phyloP scores from a whole-genome alignment of 2,888 invertebrate genomes.

The Acrobeloides nanus region DNA sequence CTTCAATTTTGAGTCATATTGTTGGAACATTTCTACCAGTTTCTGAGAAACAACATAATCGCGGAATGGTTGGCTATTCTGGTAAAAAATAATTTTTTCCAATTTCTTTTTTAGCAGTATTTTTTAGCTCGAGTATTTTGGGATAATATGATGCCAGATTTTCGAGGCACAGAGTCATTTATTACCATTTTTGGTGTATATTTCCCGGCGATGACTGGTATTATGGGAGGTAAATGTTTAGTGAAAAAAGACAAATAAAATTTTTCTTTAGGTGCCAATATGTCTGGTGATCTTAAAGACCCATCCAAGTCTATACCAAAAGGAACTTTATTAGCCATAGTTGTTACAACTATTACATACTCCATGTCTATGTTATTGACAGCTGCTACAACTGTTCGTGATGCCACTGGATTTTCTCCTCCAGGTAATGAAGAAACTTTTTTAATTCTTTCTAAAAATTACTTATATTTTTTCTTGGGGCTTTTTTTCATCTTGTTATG shows the following conservation, averaged over 20 bases:
- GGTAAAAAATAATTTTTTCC: slow-evolving; percentile 11
- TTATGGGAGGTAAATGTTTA: too few species aligned
- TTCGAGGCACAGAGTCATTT: slow-evolving; percentile 73
- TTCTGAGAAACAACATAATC: slow-evolving; percentile 14
- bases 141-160: slow-evolving; percentile 72
- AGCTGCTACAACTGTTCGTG: slow-evolving; percentile 29
- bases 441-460: too few species aligned
- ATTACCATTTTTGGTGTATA: slow-evolving; percentile 88
- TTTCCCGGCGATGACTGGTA: slow-evolving; percentile 81
- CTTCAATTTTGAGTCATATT: slow-evolving; percentile 25
- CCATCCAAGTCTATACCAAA: slow-evolving; percentile 26
- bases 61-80: slow-evolving; percentile 28
- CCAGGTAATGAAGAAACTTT: too few species aligned
- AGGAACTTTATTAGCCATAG: slow-evolving; percentile 29
- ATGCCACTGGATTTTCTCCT: slow-evolving; percentile 20
- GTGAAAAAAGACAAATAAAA: too few species aligned
- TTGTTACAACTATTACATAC: slow-evolving; percentile 27
- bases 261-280: too few species aligned
- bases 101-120: slow-evolving; percentile 12
- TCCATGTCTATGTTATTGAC: slow-evolving; percentile 29
- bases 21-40: slow-evolving; percentile 29
- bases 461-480: too few species aligned
- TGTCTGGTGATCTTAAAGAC: slow-evolving; percentile 21
- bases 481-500: too few species aligned
- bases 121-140: slow-evolving; percentile 64